Base-by-base conservation (phyloP, 92 coral and sea anemone genomes). In the Phenganax marumi region DNA sequence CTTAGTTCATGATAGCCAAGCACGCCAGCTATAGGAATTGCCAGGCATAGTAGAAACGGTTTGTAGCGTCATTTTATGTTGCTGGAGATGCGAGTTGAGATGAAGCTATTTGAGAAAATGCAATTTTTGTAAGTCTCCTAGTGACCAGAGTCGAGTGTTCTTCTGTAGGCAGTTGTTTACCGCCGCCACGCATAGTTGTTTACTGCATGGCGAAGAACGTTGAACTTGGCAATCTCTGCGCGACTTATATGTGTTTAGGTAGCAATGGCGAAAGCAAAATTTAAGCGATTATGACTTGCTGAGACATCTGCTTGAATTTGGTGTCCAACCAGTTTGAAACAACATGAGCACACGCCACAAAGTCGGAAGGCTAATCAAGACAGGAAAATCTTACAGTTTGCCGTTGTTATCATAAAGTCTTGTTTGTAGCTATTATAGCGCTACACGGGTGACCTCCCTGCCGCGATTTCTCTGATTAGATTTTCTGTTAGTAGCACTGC, bases 321-420 rank as follows among this genome's bases (percentile, higher is more conserved):
- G 2, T 66, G 14, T 33, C 72, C 72, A 25, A 50, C 72, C 26
- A 25, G 50, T 33, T 66, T 66, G 50, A 66, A 66, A 66, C 50
- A 66, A 66, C 72, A 66, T 10, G 50, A 66, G 49, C 72, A 66
- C 72, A 66, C 72, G 72, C 26, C 72, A 66, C 72, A 66, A 66
- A 25, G 72, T 66, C 49, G 72, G 72, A 8, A 33, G 43, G 3
- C 43, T 33, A 66, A 10, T 5, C 46, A 66, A 66, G 26, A 39
- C 72, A 66, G 49, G 72, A 23, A 66, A n/a, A 66, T 66, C 72
- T 25, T 66, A 66, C 72, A 39, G 72, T 66, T 66, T 66, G 72
- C 49, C 72, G 50, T 66, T 66, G 72, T 66, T 66, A 25, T 66
- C 43, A 47, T 66, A 66, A 66, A 66, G 17, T 66, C 24, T 66